Evolutionary conservation across 2,888 invertebrate species (phyloP).

Genomic region (Aphidius colemani): DNA sequence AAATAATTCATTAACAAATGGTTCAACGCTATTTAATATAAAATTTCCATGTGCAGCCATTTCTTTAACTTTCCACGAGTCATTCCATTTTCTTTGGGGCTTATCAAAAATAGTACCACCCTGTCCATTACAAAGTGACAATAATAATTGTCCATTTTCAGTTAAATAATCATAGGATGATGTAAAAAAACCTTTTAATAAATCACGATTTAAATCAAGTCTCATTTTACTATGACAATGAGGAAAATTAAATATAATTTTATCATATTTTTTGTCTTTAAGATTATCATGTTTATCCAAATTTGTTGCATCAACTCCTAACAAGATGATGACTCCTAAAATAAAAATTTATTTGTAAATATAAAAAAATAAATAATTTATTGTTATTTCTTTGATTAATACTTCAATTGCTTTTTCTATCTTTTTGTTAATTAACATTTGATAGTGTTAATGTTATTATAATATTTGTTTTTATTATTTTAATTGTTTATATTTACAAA

Average conservation of each 20-base stretch:
- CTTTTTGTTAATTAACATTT: not conserved
- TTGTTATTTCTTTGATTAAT: too few species aligned
- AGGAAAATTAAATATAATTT: slow-evolving; percentile 68
- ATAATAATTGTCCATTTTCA: slow-evolving; percentile 54
- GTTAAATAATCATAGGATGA: slow-evolving; percentile 57
- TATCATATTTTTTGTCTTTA: slow-evolving; percentile 52
- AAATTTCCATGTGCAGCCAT: slow-evolving; percentile 63
- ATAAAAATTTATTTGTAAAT: slow-evolving; percentile 43
- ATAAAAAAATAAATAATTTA: too few species aligned
- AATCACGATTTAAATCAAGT: slow-evolving; percentile 63
- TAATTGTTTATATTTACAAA: slow-evolving; percentile 40
- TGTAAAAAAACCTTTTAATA: slow-evolving; percentile 62
- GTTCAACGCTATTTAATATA: slow-evolving; percentile 54
- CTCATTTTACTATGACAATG: slow-evolving; percentile 68
- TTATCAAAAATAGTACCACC: slow-evolving; percentile 62
- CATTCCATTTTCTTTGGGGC: slow-evolving; percentile 60
- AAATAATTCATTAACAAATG: slow-evolving; percentile 55
- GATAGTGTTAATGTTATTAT: not conserved
- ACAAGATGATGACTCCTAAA: slow-evolving; percentile 61
- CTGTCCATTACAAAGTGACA: slow-evolving; percentile 65
- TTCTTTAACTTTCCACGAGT: slow-evolving; percentile 65
- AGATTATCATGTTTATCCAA: slow-evolving; percentile 50
- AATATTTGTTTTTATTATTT: not conserved
- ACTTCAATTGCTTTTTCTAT: not conserved
- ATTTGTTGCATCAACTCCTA: slow-evolving; percentile 63